phyloP scores from a whole-genome alignment of 1,140 invertebrate genomes.

The Ceratoteleas bidentatus region DNA sequence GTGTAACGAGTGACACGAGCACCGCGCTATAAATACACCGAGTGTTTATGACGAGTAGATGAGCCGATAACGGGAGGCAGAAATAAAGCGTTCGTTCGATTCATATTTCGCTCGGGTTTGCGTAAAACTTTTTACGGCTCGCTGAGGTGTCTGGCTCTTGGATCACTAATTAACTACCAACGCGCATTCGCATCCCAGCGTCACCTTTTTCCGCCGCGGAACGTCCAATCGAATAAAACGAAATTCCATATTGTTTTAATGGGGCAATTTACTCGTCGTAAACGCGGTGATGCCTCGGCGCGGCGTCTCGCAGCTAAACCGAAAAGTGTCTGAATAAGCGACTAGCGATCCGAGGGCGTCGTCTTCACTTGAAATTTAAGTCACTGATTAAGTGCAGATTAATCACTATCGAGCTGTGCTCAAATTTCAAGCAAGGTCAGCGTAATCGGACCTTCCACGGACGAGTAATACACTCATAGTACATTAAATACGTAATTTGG shows the following conservation, averaged over 20 bases:
- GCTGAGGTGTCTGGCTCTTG: conserved; percentile 10
- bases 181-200: conserved; percentile 10
- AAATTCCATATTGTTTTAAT: conserved; percentile 34
- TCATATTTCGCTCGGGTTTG: conserved; percentile 17
- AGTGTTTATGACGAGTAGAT: conserved; percentile 42
- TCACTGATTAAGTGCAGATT: conserved; percentile 24
- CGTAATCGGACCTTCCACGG: conserved; percentile 67
- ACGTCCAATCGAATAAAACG: conserved; percentile 18
- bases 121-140: conserved; percentile 11
- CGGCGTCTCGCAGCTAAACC: conserved; percentile 24
- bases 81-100: conserved; percentile 28
- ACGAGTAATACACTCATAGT: conserved; percentile 82
- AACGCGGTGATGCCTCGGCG: conserved; percentile 22
- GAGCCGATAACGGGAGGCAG: conserved; percentile 32
- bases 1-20: conserved; percentile 48
- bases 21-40: conserved; percentile 39
- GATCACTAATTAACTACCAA: conserved; percentile 45
- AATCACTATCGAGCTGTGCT: conserved; percentile 21
- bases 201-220: conserved; percentile 12
- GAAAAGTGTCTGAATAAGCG: conserved; percentile 53
- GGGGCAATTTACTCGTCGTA: conserved; percentile 39
- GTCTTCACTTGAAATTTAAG: conserved; percentile 53
- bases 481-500: conserved; percentile 83
- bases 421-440: conserved; percentile 46
- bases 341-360: conserved; percentile 42